These are phyloP conservation scores for Valencia hispanica DNA, from an alignment of 2,797 vertebrate genomes.

Conservation along the genomic window DNA sequence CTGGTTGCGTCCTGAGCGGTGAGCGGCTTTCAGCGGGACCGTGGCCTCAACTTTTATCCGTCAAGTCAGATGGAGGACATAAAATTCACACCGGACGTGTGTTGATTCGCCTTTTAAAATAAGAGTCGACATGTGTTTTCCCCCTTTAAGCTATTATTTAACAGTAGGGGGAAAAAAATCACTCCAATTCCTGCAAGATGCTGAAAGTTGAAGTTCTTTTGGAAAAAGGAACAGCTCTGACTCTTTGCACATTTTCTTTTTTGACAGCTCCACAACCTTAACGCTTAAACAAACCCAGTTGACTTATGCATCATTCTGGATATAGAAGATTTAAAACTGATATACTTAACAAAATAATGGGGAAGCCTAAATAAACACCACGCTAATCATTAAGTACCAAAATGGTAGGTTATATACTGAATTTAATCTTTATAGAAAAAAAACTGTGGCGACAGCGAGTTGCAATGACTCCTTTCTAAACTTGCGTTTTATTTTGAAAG, in stretches of 20 bases:
- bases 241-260: neutral
- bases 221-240: neutral
- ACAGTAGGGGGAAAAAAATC: too few relatives aligned
- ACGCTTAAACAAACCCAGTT: neutral
- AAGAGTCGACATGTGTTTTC: too few relatives aligned
- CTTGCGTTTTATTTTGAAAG: slow-evolving; percentile 47
- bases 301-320: neutral
- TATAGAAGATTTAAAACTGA: neutral
- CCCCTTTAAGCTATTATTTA: too few relatives aligned
- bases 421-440: neutral
- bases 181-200: neutral
- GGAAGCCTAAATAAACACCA: neutral
- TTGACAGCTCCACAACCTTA: neutral
- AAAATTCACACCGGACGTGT: neutral
- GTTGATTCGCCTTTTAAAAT: slow-evolving; percentile 28
- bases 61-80: neutral
- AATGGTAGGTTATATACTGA: too few relatives aligned
- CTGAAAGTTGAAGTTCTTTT: neutral
- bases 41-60: slow-evolving; percentile 39
- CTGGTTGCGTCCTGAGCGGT: slow-evolving; percentile 35
- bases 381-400: neutral
- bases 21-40: slow-evolving; percentile 53
- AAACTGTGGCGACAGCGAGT: neutral
- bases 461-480: neutral
- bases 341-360: neutral